Conservation (phyloP, 2,888 invertebrate genomes). For the Drosophila vallismaia region DNA sequence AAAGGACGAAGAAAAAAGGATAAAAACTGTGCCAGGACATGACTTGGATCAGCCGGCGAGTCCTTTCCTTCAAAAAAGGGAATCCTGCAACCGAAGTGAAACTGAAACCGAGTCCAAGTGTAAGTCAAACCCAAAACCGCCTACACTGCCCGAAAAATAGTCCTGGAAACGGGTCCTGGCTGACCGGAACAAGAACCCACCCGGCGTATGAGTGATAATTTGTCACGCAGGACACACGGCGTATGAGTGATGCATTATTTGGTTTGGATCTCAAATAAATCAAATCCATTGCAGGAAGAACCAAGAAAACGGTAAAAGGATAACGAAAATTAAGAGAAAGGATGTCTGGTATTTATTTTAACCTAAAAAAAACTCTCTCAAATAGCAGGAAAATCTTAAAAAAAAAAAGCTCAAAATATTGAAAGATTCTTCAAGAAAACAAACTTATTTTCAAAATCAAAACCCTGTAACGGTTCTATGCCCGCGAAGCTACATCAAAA, state of each 20-base stretch:
- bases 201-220: slow-evolving; percentile 10
- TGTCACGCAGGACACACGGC: not conserved
- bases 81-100: slow-evolving; percentile 10
- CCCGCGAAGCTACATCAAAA: not conserved
- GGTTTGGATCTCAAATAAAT: not conserved
- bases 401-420: not conserved
- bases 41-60: slow-evolving; percentile 18
- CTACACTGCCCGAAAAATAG: not conserved
- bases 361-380: too few relatives aligned
- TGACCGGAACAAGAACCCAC: not conserved
- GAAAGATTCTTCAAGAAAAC: not conserved
- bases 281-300: not conserved
- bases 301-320: not conserved
- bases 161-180: not conserved
- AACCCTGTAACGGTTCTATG: not conserved
- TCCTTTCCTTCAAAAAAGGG: not conserved
- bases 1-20: slow-evolving; percentile 1
- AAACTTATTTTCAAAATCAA: too few relatives aligned
- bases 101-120: slow-evolving; percentile 10
- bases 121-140: slow-evolving; percentile 13
- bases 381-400: not conserved
- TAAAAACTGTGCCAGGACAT: slow-evolving; percentile 9
- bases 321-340: too few relatives aligned
- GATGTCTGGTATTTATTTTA: too few relatives aligned
- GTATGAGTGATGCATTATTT: not conserved